A percentile compares a stretch with the other conserved stretches of the same genome.
These are phyloP conservation scores for Eira barbara DNA, from an alignment of 2,113 vertebrate genomes.

Conservation along the genomic window DNA sequence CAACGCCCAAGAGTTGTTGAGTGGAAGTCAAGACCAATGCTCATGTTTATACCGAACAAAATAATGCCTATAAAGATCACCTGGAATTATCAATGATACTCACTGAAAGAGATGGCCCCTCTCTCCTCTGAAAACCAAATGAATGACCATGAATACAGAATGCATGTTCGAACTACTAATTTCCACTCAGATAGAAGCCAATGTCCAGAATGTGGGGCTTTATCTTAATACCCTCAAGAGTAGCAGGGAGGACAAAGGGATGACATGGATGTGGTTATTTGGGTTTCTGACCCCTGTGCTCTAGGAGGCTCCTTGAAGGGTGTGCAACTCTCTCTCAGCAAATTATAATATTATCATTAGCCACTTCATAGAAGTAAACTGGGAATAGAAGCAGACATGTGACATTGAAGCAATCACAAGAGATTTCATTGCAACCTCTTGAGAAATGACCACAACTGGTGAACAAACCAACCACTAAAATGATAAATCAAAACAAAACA, in stretches of 20 bases:
- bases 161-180: background rate
- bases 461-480: conserved; percentile 21
- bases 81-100: background rate
- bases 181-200: background rate
- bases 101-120: background rate
- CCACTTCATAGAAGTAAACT: background rate
- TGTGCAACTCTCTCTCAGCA: background rate
- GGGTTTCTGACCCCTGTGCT: background rate
- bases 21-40: background rate
- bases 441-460: conserved; percentile 15
- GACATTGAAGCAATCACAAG: background rate
- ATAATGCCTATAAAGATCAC: background rate
- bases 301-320: background rate
- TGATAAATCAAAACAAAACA: background rate
- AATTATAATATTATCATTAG: background rate
- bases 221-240: background rate
- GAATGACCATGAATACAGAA: background rate
- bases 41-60: background rate
- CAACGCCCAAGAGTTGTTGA: background rate
- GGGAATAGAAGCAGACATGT: background rate
- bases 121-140: background rate
- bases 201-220: background rate
- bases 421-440: background rate
- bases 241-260: background rate
- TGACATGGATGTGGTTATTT: background rate